phyloP scores from a whole-genome alignment of 2,797 vertebrate species.

The Sebastiscus tertius region DNA sequence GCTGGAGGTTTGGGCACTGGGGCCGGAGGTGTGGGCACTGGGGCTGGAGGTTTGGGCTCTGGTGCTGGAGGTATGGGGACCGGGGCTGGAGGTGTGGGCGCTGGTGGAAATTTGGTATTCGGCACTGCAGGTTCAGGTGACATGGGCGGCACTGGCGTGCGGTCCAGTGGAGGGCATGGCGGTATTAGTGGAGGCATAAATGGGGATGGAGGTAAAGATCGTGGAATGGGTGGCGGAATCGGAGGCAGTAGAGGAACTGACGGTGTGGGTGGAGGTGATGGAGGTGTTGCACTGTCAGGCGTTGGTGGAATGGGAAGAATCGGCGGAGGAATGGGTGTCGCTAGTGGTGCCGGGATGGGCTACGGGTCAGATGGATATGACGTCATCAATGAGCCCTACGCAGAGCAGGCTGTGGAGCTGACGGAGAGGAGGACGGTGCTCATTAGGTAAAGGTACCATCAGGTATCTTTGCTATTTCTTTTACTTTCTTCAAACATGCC shows the following conservation, averaged over 20 bases:
- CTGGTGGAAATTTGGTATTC: background rate
- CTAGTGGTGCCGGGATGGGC: constrained; percentile 21
- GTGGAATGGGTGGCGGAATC: constrained; percentile 4
- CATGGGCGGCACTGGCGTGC: background rate
- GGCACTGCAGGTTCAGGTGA: constrained; percentile 9
- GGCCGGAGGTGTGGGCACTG: background rate
- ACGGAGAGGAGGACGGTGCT: constrained; percentile 83
- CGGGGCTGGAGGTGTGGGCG: background rate
- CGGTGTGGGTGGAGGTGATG: constrained; percentile 9
- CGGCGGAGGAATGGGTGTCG: constrained; percentile 19
- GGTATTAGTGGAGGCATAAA: background rate
- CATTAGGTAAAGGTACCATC: constrained; percentile 81
- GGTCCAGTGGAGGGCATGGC: background rate
- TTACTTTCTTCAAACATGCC: background rate
- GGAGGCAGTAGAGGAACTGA: constrained; percentile 9
- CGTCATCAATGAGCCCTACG: constrained; percentile 52
- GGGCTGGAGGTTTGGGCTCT: background rate
- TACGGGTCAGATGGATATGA: constrained; percentile 51
- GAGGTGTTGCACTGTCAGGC: constrained; percentile 29
- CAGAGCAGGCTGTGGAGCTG: constrained; percentile 81
- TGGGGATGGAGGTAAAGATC: constrained; percentile 9
- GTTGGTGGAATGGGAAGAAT: constrained; percentile 21
- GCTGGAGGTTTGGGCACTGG: too few relatives aligned
- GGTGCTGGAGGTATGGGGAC: background rate
- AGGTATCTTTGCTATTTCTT: constrained; percentile 33